These are phyloP conservation scores for Cydia splendana DNA, from an alignment of 1,140 invertebrate species.

Conservation along the genomic window DNA sequence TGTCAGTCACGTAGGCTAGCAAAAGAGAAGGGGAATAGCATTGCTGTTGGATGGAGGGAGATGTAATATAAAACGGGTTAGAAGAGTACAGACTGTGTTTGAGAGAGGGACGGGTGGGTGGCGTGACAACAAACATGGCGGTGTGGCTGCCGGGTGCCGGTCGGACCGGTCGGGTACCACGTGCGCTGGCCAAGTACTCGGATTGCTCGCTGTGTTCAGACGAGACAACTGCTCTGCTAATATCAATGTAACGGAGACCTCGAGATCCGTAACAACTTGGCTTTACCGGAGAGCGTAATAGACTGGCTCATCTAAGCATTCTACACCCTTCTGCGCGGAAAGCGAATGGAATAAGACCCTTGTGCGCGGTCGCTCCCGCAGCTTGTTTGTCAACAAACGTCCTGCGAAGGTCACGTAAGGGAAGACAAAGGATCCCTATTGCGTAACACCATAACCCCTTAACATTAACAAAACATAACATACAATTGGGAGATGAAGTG, in stretches of 20 bases:
- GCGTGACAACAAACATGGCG: conserved; percentile 79
- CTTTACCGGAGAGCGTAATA: not conserved
- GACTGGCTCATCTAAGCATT: not conserved
- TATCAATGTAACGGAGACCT: not conserved
- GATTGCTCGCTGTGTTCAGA: not conserved
- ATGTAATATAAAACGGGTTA: conserved; percentile 36
- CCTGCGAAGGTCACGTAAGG: conserved; percentile 72
- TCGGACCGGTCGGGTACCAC: conserved; percentile 70
- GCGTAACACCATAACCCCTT: conserved; percentile 43
- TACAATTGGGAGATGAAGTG: conserved; percentile 17
- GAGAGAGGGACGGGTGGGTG: conserved; percentile 57
- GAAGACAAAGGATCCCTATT: conserved; percentile 64
- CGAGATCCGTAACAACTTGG: not conserved
- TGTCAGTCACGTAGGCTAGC: conserved; percentile 71
- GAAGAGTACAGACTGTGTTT: conserved; percentile 41
- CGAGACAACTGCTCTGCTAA: not conserved
- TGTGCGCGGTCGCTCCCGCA: conserved; percentile 62
- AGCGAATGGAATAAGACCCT: conserved; percentile 34
- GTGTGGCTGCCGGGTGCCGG: conserved; percentile 72
- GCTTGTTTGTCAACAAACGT: conserved; percentile 78
- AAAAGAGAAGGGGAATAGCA: conserved; percentile 47
- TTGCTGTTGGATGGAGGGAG: conserved; percentile 40
- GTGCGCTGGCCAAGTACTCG: conserved; percentile 52
- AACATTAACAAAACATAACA: not conserved
- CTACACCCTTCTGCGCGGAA: not conserved